These are phyloP conservation scores for Eupeodes latifasciatus DNA, from an alignment of 2,888 invertebrate species.

Conservation along the genomic window DNA sequence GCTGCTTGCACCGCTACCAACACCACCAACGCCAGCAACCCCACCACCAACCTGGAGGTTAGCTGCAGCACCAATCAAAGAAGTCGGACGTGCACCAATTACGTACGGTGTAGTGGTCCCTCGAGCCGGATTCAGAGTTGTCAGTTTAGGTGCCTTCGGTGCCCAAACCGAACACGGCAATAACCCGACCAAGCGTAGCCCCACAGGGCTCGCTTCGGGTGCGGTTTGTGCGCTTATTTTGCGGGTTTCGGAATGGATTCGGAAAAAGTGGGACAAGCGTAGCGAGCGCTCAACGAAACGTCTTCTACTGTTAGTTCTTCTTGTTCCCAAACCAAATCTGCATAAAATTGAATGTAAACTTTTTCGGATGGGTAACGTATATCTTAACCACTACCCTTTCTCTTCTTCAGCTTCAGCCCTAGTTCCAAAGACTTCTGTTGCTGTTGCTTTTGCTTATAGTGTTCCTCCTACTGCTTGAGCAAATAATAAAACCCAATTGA, in stretches of 20 bases:
- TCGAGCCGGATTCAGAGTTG: slow-evolving; percentile 77
- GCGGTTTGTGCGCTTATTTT: slow-evolving; percentile 81
- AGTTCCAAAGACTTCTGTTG: neutral
- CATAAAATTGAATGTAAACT: slow-evolving; percentile 60
- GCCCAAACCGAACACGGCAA: slow-evolving; percentile 82
- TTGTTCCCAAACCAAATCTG: slow-evolving; percentile 57
- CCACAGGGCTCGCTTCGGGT: slow-evolving; percentile 81
- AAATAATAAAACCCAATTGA: slow-evolving; percentile 70
- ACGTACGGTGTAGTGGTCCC: slow-evolving; percentile 80
- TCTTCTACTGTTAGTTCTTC: slow-evolving; percentile 52
- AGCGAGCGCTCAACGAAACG: slow-evolving; percentile 44
- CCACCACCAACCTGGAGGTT: slow-evolving; percentile 62
- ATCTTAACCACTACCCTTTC: neutral
- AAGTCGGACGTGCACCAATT: slow-evolving; percentile 68
- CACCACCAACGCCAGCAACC: slow-evolving; percentile 52
- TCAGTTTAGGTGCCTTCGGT: slow-evolving; percentile 81
- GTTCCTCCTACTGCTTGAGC: slow-evolving; percentile 21
- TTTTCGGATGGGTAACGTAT: slow-evolving; percentile 33
- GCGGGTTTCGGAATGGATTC: slow-evolving; percentile 62
- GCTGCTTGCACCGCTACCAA: neutral
- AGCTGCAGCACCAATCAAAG: slow-evolving; percentile 67
- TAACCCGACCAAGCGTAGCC: slow-evolving; percentile 82
- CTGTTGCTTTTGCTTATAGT: neutral
- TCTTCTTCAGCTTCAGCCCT: slow-evolving; percentile 2
- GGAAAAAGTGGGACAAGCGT: slow-evolving; percentile 57